Base-by-base conservation (phyloP, 2,888 invertebrate species). In the Temnothorax rugatulus region DNA sequence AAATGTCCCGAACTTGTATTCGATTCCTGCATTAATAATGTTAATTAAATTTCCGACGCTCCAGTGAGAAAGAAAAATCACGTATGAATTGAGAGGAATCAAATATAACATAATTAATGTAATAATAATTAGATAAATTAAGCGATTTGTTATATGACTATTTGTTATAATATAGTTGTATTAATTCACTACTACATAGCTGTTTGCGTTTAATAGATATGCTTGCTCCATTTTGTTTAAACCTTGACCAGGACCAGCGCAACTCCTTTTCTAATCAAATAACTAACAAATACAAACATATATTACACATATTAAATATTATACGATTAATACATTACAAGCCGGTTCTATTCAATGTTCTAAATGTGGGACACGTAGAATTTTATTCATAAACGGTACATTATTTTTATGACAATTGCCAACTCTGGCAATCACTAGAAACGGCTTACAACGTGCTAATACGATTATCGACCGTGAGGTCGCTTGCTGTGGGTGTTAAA, bases 201-300 rank as follows among this genome's bases (percentile, higher is more conserved):
- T 41, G n/a, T 63, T 50, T 63, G 52, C 50, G 18, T 68, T 77
- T 44, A 44, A 61, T 47, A 44, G 82, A 88, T 84, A 88, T 74
- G 68, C 83, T 88, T 88, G 84, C 88, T 88, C 88, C 89, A 89
- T 89, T 89, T 88, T 88, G 73, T 82, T 88, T 88, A 82, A 69
- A 69, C 76, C 84, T 81, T 61, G 11, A 63, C 57, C 79, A 76
- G 44, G 38, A 54, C 29, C 61, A 21, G 18, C 15, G 25, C 15
- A 59, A 47, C 1, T 59, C 3, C 18, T 18, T 59, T 73, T 54
- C 25, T 21, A 77, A 57, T 77, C 0, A 77, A 69, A 21, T n/a
- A 52, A 41, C 25, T 38, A 41, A 75, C n/a, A 61, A 47, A 63
- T 38, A 63, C 21, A 66, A 25, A 54, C 4, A 57, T 25, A 47